Conservation (phyloP, 2,113 vertebrate species). For the Oenanthe oenanthe region DNA sequence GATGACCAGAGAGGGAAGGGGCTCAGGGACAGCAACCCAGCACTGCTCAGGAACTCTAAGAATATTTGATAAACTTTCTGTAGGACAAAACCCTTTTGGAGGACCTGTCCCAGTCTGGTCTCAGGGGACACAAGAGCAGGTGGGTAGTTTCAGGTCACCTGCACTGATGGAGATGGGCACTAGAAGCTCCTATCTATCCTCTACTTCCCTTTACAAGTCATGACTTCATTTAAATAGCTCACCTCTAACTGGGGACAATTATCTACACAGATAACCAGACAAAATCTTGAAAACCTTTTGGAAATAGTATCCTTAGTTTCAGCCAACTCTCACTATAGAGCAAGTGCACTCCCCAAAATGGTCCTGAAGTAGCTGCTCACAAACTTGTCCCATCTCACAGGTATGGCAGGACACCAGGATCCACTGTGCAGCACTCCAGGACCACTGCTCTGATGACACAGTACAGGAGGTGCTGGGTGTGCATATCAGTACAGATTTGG, state of each 20-base stretch:
- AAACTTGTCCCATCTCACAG: background rate
- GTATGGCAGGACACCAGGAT: rapidly evolving
- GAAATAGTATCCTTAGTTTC: background rate
- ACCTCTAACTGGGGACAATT: background rate
- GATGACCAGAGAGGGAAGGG: background rate
- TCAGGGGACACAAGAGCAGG: background rate
- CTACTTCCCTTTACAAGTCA: background rate
- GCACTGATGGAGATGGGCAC: background rate
- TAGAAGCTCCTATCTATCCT: background rate
- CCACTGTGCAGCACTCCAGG: rapidly evolving
- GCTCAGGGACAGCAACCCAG: background rate
- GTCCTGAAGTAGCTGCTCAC: background rate
- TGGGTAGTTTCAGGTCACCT: background rate
- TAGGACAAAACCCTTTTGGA: background rate
- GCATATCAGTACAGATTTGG: rapidly evolving
- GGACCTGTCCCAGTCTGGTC: background rate
- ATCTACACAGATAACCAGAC: background rate
- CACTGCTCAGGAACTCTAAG: background rate
- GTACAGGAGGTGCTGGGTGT: background rate
- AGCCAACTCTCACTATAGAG: background rate
- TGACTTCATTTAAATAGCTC: background rate
- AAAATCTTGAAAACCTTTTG: background rate
- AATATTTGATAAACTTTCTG: background rate
- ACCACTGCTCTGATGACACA: background rate
- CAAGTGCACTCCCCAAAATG: rapidly evolving